Evolutionary conservation across 2,113 vertebrate genomes (phyloP).

Genomic region (Pterocles burchelli): DNA sequence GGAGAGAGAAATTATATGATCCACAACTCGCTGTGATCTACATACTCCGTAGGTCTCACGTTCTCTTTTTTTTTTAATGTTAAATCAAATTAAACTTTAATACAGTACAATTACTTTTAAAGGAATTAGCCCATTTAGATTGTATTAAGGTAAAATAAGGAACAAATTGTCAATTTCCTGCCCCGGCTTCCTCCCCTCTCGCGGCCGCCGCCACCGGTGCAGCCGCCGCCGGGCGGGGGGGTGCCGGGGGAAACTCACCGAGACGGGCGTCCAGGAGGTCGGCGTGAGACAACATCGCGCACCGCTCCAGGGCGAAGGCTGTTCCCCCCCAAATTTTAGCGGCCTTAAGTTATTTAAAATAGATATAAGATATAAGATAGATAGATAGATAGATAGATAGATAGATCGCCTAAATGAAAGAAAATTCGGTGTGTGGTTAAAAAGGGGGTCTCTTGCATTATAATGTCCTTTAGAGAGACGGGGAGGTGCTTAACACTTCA

Average conservation of each 20-base stretch:
- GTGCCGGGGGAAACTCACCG: slow-evolving; percentile 86
- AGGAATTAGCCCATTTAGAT: slow-evolving; percentile 94
- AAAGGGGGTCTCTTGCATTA: slow-evolving; percentile 97
- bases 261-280: slow-evolving; percentile 99
- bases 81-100: slow-evolving; percentile 98
- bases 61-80: slow-evolving; percentile 32
- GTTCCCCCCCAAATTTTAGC: slow-evolving; percentile 89
- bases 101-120: slow-evolving; percentile 94
- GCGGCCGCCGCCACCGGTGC: slow-evolving; percentile 1
- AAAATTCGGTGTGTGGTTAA: slow-evolving; percentile 99
- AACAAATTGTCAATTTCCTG: slow-evolving; percentile 94
- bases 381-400: slow-evolving; percentile 81
- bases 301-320: slow-evolving; percentile 94
- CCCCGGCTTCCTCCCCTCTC: slow-evolving; percentile 67
- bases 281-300: slow-evolving; percentile 98
- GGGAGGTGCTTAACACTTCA: slow-evolving; percentile 98
- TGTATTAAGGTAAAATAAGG: slow-evolving; percentile 89
- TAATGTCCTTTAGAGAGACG: slow-evolving; percentile 96
- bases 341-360: slow-evolving; percentile 95
- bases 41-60: slow-evolving; percentile 64
- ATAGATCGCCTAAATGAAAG: slow-evolving; percentile 96
- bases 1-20: slow-evolving; percentile 46
- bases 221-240: slow-evolving; percentile 26
- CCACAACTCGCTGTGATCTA: slow-evolving; percentile 58
- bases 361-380: slow-evolving; percentile 80